phyloP scores from a whole-genome alignment of 2,113 vertebrate species.

The Macrotus californicus region DNA sequence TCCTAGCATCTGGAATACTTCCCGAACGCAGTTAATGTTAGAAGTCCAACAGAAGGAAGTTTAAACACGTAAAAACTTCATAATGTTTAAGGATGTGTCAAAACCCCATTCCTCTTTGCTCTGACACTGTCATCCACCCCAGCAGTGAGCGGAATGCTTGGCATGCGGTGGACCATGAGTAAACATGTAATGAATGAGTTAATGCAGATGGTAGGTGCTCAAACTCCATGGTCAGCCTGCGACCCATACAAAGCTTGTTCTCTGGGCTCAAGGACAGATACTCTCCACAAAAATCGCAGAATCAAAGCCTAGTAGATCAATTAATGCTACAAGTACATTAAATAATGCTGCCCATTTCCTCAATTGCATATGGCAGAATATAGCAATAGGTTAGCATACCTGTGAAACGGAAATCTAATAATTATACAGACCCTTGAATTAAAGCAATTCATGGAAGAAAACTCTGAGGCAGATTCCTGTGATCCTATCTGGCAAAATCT shows the following conservation, averaged over 20 bases:
- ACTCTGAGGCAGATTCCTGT: neutral
- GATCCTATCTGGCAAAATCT: neutral
- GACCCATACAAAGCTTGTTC: neutral
- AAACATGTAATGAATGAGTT: neutral
- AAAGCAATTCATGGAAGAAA: neutral
- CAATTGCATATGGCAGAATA: neutral
- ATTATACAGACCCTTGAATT: neutral
- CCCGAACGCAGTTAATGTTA: neutral
- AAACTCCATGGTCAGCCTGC: neutral
- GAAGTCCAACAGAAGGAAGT: neutral
- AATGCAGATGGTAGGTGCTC: neutral
- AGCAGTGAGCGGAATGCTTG: neutral
- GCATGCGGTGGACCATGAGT: neutral
- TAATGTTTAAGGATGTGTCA: neutral
- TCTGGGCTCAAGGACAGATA: neutral
- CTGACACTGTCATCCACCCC: neutral
- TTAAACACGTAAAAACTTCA: neutral
- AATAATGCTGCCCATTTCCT: neutral
- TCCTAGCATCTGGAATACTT: neutral
- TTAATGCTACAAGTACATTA: neutral
- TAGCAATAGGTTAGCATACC: neutral
- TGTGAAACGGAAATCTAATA: neutral
- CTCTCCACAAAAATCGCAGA: neutral
- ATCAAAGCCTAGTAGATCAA: neutral
- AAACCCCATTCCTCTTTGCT: neutral